Evolutionary conservation across 2,113 vertebrate genomes (phyloP).

Genomic region (Rhinolophus sinicus): DNA sequence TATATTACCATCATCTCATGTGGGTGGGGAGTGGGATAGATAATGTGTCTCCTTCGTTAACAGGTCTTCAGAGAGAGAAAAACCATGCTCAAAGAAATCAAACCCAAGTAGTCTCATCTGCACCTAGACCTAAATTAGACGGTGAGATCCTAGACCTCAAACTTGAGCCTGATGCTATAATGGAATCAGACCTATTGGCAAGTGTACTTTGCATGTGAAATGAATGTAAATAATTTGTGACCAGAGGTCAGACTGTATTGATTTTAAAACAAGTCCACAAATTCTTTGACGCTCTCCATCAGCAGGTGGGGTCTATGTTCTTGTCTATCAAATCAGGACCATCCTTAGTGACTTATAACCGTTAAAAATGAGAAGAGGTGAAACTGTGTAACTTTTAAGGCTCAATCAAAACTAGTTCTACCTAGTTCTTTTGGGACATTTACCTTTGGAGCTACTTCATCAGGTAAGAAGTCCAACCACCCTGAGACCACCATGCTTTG

Average conservation of each 20-base stretch:
- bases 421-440: not conserved
- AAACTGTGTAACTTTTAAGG: not conserved
- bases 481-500: not conserved
- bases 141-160: not conserved
- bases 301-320: not conserved
- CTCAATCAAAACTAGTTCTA: not conserved
- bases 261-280: slow-evolving; percentile 8
- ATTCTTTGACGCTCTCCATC: not conserved
- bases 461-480: not conserved
- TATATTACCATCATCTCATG: not conserved
- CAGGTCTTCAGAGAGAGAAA: not conserved
- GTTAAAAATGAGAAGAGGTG: not conserved
- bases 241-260: not conserved
- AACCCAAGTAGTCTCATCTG: not conserved
- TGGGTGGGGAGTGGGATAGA: not conserved
- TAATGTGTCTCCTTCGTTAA: not conserved
- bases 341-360: not conserved
- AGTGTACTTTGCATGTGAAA: not conserved
- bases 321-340: not conserved
- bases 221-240: not conserved
- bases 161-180: not conserved
- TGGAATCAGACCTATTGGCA: not conserved
- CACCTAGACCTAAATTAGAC: not conserved
- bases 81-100: not conserved
- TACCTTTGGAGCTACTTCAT: not conserved